phyloP scores from a whole-genome alignment of 2,888 invertebrate species.

The Eurois occulta region DNA sequence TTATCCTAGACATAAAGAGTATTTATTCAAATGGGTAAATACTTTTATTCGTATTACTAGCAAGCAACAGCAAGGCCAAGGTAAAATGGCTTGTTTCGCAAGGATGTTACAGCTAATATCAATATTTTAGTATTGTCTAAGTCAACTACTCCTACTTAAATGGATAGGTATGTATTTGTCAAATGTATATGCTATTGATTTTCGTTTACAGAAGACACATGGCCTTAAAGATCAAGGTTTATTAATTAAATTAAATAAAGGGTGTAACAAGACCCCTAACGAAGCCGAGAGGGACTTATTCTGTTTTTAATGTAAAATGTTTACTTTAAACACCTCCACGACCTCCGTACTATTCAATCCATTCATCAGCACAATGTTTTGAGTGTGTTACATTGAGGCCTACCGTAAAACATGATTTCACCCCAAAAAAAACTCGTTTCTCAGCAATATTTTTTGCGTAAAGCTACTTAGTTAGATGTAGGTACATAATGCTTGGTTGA shows the following conservation, averaged over 20 bases:
- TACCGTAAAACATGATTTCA: too few species aligned
- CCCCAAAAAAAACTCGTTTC: too few species aligned
- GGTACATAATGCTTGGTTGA: too few species aligned
- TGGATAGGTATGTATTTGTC: conserved; percentile 32
- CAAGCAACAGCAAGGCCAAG: conserved; percentile 37
- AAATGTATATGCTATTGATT: neutral
- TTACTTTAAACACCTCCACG: too few species aligned
- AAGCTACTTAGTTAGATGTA: too few species aligned
- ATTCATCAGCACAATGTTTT: too few species aligned
- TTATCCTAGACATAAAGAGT: conserved; percentile 3
- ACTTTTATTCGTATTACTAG: conserved; percentile 25
- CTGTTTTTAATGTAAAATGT: too few species aligned
- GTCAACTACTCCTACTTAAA: neutral
- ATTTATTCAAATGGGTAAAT: conserved; percentile 30
- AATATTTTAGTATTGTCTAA: conserved; percentile 34
- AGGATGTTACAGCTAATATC: conserved; percentile 38
- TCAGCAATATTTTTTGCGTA: too few species aligned
- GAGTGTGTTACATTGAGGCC: too few species aligned
- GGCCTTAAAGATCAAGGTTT: conserved; percentile 40
- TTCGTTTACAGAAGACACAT: neutral
- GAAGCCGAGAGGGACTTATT: too few species aligned
- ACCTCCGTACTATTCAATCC: too few species aligned
- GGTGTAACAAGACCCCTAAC: too few species aligned
- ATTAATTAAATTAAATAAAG: neutral
- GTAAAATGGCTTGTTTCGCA: conserved; percentile 25